A percentile compares a stretch with the other conserved stretches of the same genome.
Evolutionary conservation across 64 coral and sea anemone genomes (phyloP).

Genomic region (Actinia tenebrosa): DNA sequence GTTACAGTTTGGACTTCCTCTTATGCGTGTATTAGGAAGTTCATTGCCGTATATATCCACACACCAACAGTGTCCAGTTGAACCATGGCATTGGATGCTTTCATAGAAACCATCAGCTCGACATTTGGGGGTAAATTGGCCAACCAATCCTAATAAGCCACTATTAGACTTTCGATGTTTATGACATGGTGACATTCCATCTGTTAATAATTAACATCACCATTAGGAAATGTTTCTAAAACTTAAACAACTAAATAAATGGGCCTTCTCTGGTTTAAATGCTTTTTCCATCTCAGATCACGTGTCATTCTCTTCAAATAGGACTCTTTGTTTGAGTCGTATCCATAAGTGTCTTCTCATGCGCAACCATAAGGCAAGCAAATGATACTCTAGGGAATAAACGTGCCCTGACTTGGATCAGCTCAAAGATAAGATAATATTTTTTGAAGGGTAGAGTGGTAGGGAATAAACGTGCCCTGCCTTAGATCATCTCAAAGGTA

Average conservation of each 20-base stretch:
- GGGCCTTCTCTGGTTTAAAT: background rate
- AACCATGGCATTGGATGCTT: slow-evolving; percentile 27
- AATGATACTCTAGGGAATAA: background rate
- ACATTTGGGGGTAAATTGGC: slow-evolving; percentile 31
- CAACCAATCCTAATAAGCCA: background rate
- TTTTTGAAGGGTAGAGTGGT: too few relatives aligned
- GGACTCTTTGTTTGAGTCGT: background rate
- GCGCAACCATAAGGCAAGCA: background rate
- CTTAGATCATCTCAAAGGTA: too few relatives aligned
- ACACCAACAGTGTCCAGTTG: slow-evolving; percentile 51
- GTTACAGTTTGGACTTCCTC: slow-evolving; percentile 14
- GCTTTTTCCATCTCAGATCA: background rate
- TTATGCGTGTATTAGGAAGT: slow-evolving; percentile 29
- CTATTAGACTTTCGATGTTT: background rate
- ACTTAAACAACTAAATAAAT: background rate
- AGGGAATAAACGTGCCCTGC: too few relatives aligned
- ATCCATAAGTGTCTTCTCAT: background rate
- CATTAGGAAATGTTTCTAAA: background rate
- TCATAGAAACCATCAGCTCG: slow-evolving; percentile 35
- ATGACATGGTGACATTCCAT: slow-evolving; percentile 1
- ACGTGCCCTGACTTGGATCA: too few relatives aligned
- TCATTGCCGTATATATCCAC: slow-evolving; percentile 44
- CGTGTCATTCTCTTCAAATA: background rate
- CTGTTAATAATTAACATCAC: background rate
- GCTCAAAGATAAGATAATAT: too few relatives aligned